Conservation (phyloP, 2,888 invertebrate species). For the Dexiosoma caninum region DNA sequence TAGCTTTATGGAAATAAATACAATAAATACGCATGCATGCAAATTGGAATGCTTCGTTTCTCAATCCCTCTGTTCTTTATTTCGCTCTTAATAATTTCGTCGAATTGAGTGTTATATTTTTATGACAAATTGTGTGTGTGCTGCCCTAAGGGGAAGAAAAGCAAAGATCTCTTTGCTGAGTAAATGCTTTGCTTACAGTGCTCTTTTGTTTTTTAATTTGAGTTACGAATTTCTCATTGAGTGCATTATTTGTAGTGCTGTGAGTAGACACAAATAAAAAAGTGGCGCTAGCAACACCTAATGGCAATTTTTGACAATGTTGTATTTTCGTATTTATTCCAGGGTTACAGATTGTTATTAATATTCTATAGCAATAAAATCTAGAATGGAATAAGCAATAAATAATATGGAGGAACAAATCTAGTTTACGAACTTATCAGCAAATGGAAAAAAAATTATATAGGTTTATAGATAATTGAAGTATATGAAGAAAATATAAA, state of each 20-base stretch:
- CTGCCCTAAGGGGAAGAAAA: slow-evolving; percentile 3
- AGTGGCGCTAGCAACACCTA: slow-evolving; percentile 54
- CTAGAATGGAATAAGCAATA: too few species aligned
- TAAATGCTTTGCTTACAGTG: neutral
- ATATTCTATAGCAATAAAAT: too few species aligned
- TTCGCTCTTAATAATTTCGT: neutral
- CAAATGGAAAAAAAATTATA: too few species aligned
- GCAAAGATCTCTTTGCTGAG: neutral
- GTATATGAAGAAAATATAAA: too few species aligned
- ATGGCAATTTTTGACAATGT: slow-evolving; percentile 40
- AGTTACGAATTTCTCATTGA: slow-evolving; percentile 37
- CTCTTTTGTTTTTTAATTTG: neutral
- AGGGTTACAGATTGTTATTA: slow-evolving; percentile 30
- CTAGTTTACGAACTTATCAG: too few species aligned
- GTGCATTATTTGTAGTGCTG: neutral
- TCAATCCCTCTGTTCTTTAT: neutral
- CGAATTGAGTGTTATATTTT: neutral
- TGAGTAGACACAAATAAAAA: slow-evolving; percentile 31
- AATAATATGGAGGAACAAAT: too few species aligned
- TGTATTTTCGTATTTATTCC: slow-evolving; percentile 39
- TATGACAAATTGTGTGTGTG: slow-evolving; percentile 9
- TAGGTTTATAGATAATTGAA: too few species aligned
- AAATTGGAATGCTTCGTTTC: neutral
- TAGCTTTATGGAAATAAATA: neutral
- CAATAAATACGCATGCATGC: neutral